Percentiles rank a stretch among this genome's conserved stretches.
Conservation (phyloP, 2,888 invertebrate species). For the Tortricodes alternella region DNA sequence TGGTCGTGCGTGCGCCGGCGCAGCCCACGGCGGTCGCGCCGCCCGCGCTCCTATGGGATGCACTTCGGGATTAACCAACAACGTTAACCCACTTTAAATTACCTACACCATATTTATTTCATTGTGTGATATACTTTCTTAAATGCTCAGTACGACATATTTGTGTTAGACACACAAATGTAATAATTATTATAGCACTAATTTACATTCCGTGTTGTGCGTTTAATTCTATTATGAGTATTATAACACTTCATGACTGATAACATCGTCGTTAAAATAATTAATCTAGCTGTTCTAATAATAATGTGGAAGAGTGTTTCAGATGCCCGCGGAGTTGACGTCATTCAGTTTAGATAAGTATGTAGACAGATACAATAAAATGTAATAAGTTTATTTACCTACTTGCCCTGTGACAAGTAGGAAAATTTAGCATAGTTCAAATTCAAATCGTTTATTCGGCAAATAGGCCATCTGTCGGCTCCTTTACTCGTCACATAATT, state of each 20-base stretch:
- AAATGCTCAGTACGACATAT: neutral
- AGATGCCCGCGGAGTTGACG: no score
- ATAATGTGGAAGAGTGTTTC: neutral
- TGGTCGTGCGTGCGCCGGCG: slow-evolving; percentile 42
- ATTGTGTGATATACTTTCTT: neutral
- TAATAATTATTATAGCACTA: no score
- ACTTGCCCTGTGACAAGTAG: neutral
- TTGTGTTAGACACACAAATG: no score
- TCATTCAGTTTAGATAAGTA: neutral
- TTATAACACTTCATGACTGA: no score
- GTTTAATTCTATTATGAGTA: no score
- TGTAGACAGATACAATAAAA: neutral
- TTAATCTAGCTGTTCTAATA: neutral
- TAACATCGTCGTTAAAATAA: neutral
- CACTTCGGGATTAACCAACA: slow-evolving; percentile 1
- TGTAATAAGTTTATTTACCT: neutral
- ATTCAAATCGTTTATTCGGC: no score
- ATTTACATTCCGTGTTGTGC: no score
- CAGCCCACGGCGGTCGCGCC: slow-evolving; percentile 40
- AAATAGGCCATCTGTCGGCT: no score
- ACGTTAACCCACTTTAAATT: neutral
- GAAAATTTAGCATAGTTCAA: no score
- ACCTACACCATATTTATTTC: no score
- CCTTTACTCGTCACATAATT: no score
- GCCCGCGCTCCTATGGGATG: slow-evolving; percentile 29